Conservation (phyloP, 1,140 invertebrate species). For the Pseudomyrmex concolor region DNA sequence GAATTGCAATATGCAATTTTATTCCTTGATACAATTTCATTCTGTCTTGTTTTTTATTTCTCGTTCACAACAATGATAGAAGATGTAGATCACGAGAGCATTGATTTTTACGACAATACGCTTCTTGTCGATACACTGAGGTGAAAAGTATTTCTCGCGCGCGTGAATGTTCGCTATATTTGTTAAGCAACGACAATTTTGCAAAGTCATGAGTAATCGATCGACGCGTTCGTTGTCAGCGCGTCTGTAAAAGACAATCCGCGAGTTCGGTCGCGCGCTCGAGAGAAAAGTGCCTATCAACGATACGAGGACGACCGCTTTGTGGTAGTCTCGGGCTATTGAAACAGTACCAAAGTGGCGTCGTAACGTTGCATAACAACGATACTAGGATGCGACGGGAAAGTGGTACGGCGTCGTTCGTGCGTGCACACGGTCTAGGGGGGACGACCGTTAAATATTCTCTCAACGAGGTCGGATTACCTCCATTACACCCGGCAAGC, state of each 20-base stretch:
- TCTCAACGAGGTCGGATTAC: constrained; percentile 75
- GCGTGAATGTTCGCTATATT: background rate
- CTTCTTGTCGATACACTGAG: background rate
- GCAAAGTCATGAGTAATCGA: constrained; percentile 9
- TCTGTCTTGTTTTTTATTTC: background rate
- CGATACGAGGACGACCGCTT: constrained; percentile 47
- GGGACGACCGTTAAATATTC: constrained; percentile 70
- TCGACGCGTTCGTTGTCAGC: background rate
- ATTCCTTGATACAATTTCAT: background rate
- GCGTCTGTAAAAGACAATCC: constrained; percentile 34
- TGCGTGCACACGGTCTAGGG: constrained; percentile 15
- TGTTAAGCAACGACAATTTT: constrained; percentile 5
- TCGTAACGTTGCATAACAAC: constrained; percentile 72
- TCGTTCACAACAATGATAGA: background rate
- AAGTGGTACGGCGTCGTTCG: constrained; percentile 70
- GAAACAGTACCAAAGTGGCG: constrained; percentile 69
- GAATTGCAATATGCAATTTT: background rate
- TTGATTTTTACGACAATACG: background rate
- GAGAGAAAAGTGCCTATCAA: constrained; percentile 39
- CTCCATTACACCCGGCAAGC: constrained; percentile 69
- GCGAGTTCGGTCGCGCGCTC: constrained; percentile 8
- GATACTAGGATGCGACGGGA: constrained; percentile 73
- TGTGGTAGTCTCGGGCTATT: constrained; percentile 52
- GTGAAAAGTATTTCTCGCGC: background rate
- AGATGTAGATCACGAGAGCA: background rate